Evolutionary conservation across 2,888 invertebrate species (phyloP).

Genomic region (Campoletis raptor): DNA sequence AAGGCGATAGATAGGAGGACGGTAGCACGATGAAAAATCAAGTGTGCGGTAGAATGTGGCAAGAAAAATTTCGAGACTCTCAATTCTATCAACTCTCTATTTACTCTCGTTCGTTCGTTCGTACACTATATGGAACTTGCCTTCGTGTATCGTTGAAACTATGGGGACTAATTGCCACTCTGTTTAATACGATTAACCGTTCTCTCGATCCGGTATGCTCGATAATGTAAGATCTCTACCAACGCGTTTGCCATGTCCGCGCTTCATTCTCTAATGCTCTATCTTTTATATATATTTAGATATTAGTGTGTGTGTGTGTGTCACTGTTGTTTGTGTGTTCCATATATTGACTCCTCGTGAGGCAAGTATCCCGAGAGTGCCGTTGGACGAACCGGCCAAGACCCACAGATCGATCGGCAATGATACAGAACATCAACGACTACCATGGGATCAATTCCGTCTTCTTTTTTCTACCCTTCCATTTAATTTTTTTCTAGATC

Average conservation of each 20-base stretch:
- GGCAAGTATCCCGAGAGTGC: constrained; percentile 47
- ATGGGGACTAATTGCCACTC: constrained; percentile 72
- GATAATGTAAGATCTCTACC: constrained; percentile 17
- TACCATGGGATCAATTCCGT: background rate
- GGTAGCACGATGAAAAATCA: constrained; percentile 1
- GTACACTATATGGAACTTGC: background rate
- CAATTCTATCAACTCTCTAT: background rate
- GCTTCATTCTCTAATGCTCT: constrained; percentile 30
- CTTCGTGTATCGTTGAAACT: constrained; percentile 39
- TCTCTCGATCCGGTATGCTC: constrained; percentile 55
- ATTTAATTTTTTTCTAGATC: constrained; percentile 31
- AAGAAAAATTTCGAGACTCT: constrained; percentile 23
- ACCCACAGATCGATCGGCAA: constrained; percentile 66
- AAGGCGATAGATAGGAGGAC: background rate
- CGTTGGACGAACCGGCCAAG: constrained; percentile 62
- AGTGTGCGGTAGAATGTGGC: background rate
- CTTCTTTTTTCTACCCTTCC: constrained; percentile 35
- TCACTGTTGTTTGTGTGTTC: background rate
- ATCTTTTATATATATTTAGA: constrained; percentile 8
- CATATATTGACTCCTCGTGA: constrained; percentile 32
- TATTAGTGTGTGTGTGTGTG: constrained; percentile 1
- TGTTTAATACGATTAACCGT: constrained; percentile 80
- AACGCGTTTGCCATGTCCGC: constrained; percentile 16
- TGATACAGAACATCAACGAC: constrained; percentile 58
- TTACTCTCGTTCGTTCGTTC: background rate